Evolutionary conservation across 2,113 vertebrate species (phyloP).

Genomic region (Procapra przewalskii): DNA sequence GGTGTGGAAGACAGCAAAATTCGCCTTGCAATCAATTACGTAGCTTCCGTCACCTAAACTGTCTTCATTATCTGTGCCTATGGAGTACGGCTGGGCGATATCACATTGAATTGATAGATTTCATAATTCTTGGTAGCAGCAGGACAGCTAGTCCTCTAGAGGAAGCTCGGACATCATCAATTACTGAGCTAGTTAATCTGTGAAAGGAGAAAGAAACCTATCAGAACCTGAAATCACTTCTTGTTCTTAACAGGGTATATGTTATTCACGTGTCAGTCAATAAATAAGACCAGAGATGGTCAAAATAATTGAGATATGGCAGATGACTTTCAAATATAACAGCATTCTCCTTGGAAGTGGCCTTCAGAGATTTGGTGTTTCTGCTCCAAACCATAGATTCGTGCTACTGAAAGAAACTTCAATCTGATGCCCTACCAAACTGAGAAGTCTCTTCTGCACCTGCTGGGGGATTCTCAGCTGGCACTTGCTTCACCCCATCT

Average conservation of each 20-base stretch:
- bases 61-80: neutral
- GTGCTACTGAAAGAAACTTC: neutral
- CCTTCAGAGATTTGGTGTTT: neutral
- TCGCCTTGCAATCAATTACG: neutral
- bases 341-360: neutral
- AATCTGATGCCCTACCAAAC: neutral
- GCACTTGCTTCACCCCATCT: neutral
- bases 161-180: neutral
- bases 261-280: neutral
- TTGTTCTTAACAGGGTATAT: neutral
- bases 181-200: neutral
- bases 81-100: neutral
- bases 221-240: neutral
- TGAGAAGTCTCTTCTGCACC: neutral
- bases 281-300: neutral
- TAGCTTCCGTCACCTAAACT: neutral
- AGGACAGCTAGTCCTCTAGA: neutral
- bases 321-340: neutral
- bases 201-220: neutral
- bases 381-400: neutral
- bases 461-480: neutral
- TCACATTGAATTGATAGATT: neutral
- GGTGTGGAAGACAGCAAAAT: neutral
- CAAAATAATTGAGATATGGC: neutral
- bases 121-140: neutral